Base-by-base conservation (phyloP, 2,797 vertebrate genomes). In the Alauda arvensis region DNA sequence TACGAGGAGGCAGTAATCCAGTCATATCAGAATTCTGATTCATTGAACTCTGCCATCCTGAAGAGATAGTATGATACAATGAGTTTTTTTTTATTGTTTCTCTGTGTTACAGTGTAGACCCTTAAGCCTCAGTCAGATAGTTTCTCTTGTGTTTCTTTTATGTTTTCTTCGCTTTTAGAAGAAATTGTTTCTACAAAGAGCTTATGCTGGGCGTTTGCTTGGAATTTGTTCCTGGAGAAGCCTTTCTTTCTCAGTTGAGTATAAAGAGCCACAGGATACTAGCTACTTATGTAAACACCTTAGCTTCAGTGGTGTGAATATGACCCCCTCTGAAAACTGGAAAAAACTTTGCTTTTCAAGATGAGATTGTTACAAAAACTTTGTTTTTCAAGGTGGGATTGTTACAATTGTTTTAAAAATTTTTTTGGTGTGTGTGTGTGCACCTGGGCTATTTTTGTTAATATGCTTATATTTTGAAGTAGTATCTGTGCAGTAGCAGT, bases 351-450 rank as follows among this genome's bases (percentile, higher is more conserved):
- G 34, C 25, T 34, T 34, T 56, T 56, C 53, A 56, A 12, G 23
- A 56, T 56, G 33, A 14, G 10, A 23, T 56, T 56, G 14, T 55
- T 56, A 56, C 15, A 56, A 25, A 53, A 75, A 49, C 5, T 65
- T 48, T 9, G 4, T 34, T 85, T 90, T 77, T 55, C 19, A 69
- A 42, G 26, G 57, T 31, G 10, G 8, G 6, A 24, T 53, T 65
- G 18, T 79, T 62, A 20, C 3, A 57, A 39, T 8, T 20, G 8
- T 10, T 18, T 12, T 24, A 37, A 37, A 37, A 37, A 37, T 37
- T 20, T 11, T 10, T 18, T 12, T 24, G 3, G 5, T 21, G 1
- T 48, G 5, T 20, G 3, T n/a, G 1, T 52, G 5, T 18, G 3
- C 3, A 29, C 24, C 6, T 52, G 10, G 34, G 14, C 4, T 12